Percentiles rank a stretch among this genome's conserved stretches.
These are phyloP conservation scores for Sprattus sprattus DNA, from an alignment of 2,113 vertebrate genomes.

Conservation along the genomic window DNA sequence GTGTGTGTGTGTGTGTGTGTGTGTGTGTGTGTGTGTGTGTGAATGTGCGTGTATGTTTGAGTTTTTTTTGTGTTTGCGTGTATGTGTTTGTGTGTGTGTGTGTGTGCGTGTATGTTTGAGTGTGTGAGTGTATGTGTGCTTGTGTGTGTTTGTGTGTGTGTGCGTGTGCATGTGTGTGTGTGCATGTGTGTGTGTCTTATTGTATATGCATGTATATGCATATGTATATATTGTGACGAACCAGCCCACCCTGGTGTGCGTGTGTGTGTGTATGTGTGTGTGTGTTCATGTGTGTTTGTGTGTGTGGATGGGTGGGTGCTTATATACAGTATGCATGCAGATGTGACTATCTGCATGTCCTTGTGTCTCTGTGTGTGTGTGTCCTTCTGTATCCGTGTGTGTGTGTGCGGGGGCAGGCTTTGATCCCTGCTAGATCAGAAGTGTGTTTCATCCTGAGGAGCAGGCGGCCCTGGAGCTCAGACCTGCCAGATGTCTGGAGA, in stretches of 20 bases:
- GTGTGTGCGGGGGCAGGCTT: constrained; percentile 64
- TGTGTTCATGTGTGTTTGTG: not conserved
- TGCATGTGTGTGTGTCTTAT: constrained; percentile 52
- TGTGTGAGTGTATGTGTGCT: not conserved
- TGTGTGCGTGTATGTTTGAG: not conserved
- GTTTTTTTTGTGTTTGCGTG: not conserved
- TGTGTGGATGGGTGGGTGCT: not conserved
- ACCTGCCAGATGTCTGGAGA: constrained; percentile 74
- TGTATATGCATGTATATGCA: constrained; percentile 42
- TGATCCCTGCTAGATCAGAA: constrained; percentile 70
- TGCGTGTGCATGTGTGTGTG: constrained; percentile 17
- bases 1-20: constrained; percentile 23
- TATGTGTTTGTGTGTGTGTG: not conserved
- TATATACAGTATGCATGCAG: not conserved
- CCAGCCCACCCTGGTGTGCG: not conserved
- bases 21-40: not conserved
- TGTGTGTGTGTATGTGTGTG: not conserved
- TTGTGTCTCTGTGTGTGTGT: constrained; percentile 29
- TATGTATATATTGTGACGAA: constrained; percentile 41
- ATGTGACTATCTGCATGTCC: constrained; percentile 56
- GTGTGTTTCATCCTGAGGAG: constrained; percentile 53
- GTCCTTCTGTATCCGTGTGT: constrained; percentile 48
- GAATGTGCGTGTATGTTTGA: not conserved
- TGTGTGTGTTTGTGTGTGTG: not conserved
- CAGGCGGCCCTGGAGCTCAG: constrained; percentile 59